phyloP scores from a whole-genome alignment of 23 tunicate genomes.

The Corella eumyota region DNA sequence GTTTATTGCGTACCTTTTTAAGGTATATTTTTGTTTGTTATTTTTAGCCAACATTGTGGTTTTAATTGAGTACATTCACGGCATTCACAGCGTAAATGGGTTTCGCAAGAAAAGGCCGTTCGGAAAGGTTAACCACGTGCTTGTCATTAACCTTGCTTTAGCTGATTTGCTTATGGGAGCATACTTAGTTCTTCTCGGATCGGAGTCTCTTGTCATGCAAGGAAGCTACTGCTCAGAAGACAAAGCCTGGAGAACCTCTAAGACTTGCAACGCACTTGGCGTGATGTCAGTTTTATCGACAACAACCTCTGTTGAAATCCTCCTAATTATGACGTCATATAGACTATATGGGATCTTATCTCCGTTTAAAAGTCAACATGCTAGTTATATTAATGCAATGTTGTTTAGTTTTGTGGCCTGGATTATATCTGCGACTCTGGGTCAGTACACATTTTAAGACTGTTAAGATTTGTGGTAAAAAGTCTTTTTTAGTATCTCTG shows the following conservation, averaged over 20 bases:
- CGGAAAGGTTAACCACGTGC: slow-evolving; percentile 22
- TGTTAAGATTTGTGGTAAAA: too few relatives aligned
- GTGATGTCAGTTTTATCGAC: slow-evolving; percentile 7
- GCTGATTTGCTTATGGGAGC: slow-evolving; percentile 36
- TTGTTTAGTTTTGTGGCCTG: slow-evolving; percentile 15
- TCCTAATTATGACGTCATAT: slow-evolving; percentile 20
- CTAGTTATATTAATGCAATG: slow-evolving; percentile 1
- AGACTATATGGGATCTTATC: slow-evolving; percentile 8
- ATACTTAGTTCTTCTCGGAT: slow-evolving; percentile 11
- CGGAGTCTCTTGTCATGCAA: background rate
- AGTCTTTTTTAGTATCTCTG: too few relatives aligned
- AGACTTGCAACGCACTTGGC: slow-evolving; percentile 8
- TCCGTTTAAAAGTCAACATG: slow-evolving; percentile 12
- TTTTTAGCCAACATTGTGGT: slow-evolving; percentile 13
- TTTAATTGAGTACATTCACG: slow-evolving; percentile 8
- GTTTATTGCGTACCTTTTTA: too few relatives aligned
- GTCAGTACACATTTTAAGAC: background rate
- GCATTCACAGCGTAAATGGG: background rate
- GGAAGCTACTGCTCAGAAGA: slow-evolving; percentile 17
- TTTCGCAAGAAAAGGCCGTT: slow-evolving; percentile 15
- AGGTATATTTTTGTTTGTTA: background rate
- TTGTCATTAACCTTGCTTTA: slow-evolving; percentile 11
- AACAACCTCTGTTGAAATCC: slow-evolving; percentile 7
- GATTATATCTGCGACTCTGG: slow-evolving; percentile 9
- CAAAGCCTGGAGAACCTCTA: slow-evolving; percentile 12